Evolutionary conservation across 2,797 vertebrate species (phyloP).

Genomic region (Schizopygopsis malacanthus): DNA sequence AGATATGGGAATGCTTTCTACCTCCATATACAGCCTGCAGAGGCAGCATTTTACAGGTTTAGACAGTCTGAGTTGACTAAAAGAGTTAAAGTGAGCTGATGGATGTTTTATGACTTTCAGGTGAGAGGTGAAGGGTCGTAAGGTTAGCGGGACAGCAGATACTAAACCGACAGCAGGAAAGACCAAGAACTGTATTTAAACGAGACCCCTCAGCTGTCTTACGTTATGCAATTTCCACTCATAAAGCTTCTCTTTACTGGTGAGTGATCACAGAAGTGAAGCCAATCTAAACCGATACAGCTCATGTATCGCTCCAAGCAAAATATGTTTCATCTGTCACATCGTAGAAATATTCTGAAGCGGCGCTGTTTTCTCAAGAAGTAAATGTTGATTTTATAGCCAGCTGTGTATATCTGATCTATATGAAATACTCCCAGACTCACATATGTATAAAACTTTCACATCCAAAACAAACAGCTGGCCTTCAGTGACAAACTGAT

Average conservation of each 20-base stretch:
- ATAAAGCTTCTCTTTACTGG: conserved; percentile 36
- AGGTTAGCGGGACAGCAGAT: conserved; percentile 57
- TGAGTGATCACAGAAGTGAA: conserved; percentile 38
- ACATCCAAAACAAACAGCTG: conserved; percentile 48
- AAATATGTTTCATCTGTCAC: conserved; percentile 49
- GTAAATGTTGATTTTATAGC: conserved; percentile 51
- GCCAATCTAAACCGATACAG: conserved; percentile 38
- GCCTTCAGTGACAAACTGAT: conserved; percentile 29
- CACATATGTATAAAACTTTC: conserved; percentile 4
- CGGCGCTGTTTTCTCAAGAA: conserved; percentile 39
- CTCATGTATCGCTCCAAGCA: conserved; percentile 38
- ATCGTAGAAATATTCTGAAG: conserved; percentile 34
- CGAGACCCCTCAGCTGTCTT: conserved; percentile 40
- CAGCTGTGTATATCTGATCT: conserved; percentile 50
- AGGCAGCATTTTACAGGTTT: neutral
- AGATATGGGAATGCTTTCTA: neutral
- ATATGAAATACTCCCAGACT: conserved; percentile 39
- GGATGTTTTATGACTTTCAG: conserved; percentile 75
- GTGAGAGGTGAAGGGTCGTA: conserved; percentile 70
- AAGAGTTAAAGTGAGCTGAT: conserved; percentile 77
- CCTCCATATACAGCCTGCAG: neutral
- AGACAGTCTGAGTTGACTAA: neutral
- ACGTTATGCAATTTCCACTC: conserved; percentile 44
- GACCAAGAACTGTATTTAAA: conserved; percentile 31
- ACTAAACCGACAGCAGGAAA: conserved; percentile 52